phyloP scores from a whole-genome alignment of 1,140 invertebrate genomes.

The Atta texana region DNA sequence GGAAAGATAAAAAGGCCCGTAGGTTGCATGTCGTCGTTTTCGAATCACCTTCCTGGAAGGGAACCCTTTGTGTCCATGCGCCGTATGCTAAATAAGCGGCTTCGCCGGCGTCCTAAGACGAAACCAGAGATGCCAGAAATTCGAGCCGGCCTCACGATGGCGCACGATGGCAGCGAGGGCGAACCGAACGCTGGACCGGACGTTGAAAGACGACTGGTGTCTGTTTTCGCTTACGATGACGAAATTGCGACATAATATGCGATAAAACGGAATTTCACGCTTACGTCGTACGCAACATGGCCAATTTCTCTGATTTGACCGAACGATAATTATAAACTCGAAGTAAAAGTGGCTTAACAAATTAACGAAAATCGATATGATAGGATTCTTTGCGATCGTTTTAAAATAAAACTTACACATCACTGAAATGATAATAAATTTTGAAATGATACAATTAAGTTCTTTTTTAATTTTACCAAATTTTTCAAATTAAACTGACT shows the following conservation, averaged over 20 bases:
- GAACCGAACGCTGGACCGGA: constrained; percentile 48
- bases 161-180: constrained; percentile 33
- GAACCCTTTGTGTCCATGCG: constrained; percentile 52
- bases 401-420: background rate
- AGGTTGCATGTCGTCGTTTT: constrained; percentile 48
- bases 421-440: background rate
- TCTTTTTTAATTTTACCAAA: background rate
- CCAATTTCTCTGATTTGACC: background rate
- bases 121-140: constrained; percentile 68
- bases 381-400: no score
- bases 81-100: constrained; percentile 67
- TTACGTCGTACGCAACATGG: background rate
- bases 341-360: background rate
- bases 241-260: constrained; percentile 47
- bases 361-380: constrained; percentile 2
- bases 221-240: constrained; percentile 44
- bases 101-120: constrained; percentile 48
- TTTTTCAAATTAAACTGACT: background rate
- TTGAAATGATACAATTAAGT: background rate
- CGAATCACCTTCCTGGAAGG: constrained; percentile 61
- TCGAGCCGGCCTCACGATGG: constrained; percentile 46
- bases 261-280: background rate
- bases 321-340: background rate
- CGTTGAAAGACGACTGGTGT: constrained; percentile 53
- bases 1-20: constrained; percentile 18